Evolutionary conservation across 2,113 vertebrate genomes (phyloP).

Genomic region (Ceyx cyanopectus): DNA sequence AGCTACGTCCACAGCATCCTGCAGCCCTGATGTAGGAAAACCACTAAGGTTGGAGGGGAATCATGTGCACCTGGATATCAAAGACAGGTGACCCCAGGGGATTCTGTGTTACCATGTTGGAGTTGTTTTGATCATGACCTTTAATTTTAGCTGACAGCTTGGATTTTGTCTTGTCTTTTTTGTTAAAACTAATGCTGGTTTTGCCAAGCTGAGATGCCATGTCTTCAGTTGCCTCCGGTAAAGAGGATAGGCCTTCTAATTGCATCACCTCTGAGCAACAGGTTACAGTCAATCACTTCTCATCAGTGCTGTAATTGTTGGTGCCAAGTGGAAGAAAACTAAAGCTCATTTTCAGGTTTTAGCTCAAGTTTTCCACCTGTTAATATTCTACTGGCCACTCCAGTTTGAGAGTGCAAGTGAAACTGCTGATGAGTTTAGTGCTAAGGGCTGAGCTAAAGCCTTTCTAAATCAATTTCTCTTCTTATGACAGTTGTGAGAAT

Average conservation of each 20-base stretch:
- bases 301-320: not conserved
- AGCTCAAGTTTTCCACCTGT: not conserved
- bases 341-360: not conserved
- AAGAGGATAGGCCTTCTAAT: not conserved
- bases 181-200: not conserved
- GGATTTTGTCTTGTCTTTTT: too few species aligned
- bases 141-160: not conserved
- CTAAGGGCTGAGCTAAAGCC: slow-evolving; percentile 25
- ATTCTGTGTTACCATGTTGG: accelerated
- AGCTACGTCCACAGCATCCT: not conserved
- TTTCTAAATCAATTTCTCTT: not conserved
- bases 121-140: accelerated
- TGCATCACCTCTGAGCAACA: not conserved
- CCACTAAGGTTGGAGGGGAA: not conserved
- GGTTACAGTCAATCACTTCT: not conserved
- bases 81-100: accelerated
- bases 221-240: not conserved
- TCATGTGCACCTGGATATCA: not conserved
- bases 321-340: not conserved
- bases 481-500: too few species aligned
- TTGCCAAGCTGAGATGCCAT: accelerated
- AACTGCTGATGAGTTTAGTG: not conserved
- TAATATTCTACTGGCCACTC: not conserved
- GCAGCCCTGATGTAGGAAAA: not conserved
- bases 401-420: not conserved